These are phyloP conservation scores for Thryonomys swinderianus DNA, from an alignment of 2,113 vertebrate genomes.

Conservation along the genomic window DNA sequence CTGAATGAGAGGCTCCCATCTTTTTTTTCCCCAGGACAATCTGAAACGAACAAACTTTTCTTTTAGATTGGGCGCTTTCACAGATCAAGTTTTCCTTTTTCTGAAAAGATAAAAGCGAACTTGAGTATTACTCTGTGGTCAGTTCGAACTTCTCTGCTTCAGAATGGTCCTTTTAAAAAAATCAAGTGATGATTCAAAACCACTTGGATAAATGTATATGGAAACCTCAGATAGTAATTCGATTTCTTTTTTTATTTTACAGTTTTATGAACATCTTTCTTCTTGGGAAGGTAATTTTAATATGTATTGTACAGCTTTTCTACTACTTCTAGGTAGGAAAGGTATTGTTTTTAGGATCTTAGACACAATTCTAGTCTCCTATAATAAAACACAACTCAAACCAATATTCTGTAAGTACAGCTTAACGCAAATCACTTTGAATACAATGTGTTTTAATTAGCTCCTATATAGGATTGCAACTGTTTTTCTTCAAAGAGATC, in stretches of 20 bases:
- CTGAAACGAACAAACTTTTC: background rate
- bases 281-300: background rate
- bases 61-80: background rate
- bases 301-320: background rate
- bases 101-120: background rate
- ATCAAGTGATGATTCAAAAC: background rate
- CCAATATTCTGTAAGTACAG: background rate
- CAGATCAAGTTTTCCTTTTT: background rate
- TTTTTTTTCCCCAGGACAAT: background rate
- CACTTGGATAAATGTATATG: background rate
- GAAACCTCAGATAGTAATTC: background rate
- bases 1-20: background rate
- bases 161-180: background rate
- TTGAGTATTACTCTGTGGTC: background rate
- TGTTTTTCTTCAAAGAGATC: constrained; percentile 3
- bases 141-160: background rate
- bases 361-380: constrained; percentile 6
- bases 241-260: background rate
- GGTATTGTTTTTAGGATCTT: background rate
- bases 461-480: background rate
- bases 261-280: background rate
- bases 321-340: background rate
- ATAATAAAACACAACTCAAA: background rate
- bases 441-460: background rate
- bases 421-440: background rate